Evolutionary conservation across 2,888 invertebrate genomes (phyloP).

Genomic region (Hirtodrosophila duncani): DNA sequence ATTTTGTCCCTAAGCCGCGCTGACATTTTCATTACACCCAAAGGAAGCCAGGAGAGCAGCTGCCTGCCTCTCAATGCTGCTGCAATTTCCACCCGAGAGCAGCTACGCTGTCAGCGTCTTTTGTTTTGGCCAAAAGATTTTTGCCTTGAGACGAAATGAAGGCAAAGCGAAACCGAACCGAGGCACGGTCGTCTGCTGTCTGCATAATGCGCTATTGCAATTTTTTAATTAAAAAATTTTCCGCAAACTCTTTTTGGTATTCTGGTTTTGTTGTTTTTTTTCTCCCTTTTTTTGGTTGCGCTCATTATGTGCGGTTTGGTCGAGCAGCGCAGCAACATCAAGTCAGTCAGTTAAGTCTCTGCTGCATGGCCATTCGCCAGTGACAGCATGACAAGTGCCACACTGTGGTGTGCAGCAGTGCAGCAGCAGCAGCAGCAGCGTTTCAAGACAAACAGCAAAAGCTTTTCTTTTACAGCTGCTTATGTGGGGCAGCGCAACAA

Average conservation of each 20-base stretch:
- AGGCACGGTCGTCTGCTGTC: constrained; percentile 8
- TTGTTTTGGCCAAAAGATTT: constrained; percentile 37
- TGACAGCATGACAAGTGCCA: constrained; percentile 62
- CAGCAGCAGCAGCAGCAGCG: constrained; percentile 11
- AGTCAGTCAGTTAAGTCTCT: no score
- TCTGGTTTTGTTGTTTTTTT: constrained; percentile 35
- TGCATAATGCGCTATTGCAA: constrained; percentile 48
- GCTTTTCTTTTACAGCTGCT: neutral
- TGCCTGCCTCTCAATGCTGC: constrained; percentile 8
- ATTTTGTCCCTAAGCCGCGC: constrained; percentile 40
- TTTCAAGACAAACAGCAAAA: constrained; percentile 43
- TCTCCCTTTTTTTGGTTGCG: no score
- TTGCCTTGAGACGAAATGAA: no score
- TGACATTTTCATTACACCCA: constrained; percentile 68
- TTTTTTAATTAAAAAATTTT: constrained; percentile 66
- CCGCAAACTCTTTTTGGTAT: constrained; percentile 40
- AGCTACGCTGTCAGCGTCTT: constrained; percentile 30
- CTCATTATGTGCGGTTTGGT: constrained; percentile 48
- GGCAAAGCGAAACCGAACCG: no score
- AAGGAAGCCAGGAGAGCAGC: constrained; percentile 14
- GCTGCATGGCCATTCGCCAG: no score
- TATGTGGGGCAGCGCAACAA: constrained; percentile 1
- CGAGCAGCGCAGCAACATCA: no score
- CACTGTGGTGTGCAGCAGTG: constrained; percentile 14
- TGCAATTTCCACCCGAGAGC: constrained; percentile 41